Conservation (phyloP, 92 coral and sea anemone genomes). For the Blastomussa wellsi region DNA sequence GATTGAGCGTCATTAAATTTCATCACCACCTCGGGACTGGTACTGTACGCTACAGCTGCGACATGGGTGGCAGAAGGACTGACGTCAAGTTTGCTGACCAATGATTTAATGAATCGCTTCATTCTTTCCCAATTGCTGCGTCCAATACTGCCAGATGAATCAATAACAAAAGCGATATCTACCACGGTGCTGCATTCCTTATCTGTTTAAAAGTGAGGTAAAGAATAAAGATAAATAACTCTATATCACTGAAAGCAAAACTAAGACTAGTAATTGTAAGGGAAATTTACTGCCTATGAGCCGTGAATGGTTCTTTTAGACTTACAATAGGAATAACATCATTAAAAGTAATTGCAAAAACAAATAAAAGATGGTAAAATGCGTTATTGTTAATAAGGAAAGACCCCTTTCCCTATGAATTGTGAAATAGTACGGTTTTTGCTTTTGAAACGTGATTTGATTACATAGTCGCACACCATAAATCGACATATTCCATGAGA, state of each 20-base stretch:
- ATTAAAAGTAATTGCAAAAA: not conserved
- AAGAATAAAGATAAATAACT: not conserved
- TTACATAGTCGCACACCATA: too few species aligned
- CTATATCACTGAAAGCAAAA: not conserved
- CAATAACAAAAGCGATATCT: constrained; percentile 78
- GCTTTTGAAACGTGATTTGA: too few species aligned
- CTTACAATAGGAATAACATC: not conserved
- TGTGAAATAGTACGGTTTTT: too few species aligned
- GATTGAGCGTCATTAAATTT: constrained; percentile 35
- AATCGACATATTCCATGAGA: too few species aligned
- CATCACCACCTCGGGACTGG: constrained; percentile 45
- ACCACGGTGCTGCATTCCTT: constrained; percentile 42
- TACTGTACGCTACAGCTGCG: constrained; percentile 57
- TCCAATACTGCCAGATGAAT: constrained; percentile 79
- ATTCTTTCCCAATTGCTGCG: constrained; percentile 55
- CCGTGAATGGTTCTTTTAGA: too few species aligned
- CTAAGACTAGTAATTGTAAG: not conserved
- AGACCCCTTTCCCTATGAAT: too few species aligned
- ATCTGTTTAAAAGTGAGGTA: not conserved
- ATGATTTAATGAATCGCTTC: constrained; percentile 60
- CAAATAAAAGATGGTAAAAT: too few species aligned
- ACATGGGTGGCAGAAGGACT: constrained; percentile 53
- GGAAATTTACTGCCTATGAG: not conserved
- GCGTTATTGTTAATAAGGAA: too few species aligned
- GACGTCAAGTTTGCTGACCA: constrained; percentile 60